A percentile compares a stretch with the other conserved stretches of the same genome.
Evolutionary conservation across 2,113 vertebrate genomes (phyloP).

Genomic region (Nannobrachium achirus): DNA sequence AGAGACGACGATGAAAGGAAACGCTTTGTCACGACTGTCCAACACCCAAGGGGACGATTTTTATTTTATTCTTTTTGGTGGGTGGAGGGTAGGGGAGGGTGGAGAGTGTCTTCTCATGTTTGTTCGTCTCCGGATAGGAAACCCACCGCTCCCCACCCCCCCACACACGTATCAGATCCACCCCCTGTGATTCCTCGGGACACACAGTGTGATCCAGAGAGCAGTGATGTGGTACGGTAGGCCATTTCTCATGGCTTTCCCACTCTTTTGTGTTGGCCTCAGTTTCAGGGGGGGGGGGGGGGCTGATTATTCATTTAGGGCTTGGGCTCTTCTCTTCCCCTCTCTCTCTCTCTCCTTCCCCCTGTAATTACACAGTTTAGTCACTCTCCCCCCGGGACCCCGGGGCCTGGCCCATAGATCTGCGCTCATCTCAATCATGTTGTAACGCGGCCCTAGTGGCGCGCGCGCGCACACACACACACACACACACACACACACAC

Average conservation of each 20-base stretch:
- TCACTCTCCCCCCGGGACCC: constrained; percentile 54
- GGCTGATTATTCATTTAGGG: constrained; percentile 74
- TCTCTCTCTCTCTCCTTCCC: constrained; percentile 57
- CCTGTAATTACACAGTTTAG: constrained; percentile 72
- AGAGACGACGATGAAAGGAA: constrained; percentile 37
- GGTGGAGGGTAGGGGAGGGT: too few species aligned
- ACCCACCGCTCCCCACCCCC: too few species aligned
- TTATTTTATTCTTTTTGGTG: neutral
- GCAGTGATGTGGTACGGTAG: constrained; percentile 15
- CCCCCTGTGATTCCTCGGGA: constrained; percentile 30
- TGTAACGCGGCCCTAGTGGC: constrained; percentile 36
- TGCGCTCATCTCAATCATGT: constrained; percentile 51
- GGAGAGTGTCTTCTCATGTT: constrained; percentile 41
- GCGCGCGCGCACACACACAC: constrained; percentile 3
- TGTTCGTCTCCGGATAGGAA: constrained; percentile 24
- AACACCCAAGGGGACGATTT: constrained; percentile 29
- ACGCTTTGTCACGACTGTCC: constrained; percentile 9
- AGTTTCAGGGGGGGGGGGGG: constrained; percentile 34
- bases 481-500: constrained; percentile 6
- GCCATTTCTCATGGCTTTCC: constrained; percentile 56
- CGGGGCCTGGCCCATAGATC: constrained; percentile 58
- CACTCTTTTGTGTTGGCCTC: constrained; percentile 55
- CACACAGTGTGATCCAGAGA: constrained; percentile 28
- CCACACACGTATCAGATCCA: constrained; percentile 31
- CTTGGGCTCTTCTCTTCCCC: constrained; percentile 44